Evolutionary conservation across 1,140 invertebrate species (phyloP).

Genomic region (Brachionus plicatilis): DNA sequence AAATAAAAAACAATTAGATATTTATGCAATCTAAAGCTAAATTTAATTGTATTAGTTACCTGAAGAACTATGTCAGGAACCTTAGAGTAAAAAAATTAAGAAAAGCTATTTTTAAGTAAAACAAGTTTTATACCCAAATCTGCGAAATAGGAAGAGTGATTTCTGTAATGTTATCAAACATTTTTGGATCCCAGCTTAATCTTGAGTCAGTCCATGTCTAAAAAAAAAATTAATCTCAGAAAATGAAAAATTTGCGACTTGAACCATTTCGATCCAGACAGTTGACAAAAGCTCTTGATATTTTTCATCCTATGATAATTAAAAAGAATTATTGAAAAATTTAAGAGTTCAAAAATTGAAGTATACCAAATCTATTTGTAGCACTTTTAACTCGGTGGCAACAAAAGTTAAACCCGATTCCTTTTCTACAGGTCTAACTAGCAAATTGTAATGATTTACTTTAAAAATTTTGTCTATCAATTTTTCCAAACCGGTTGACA

Average conservation of each 20-base stretch:
- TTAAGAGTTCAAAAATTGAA: not conserved
- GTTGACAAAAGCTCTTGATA: slow-evolving; percentile 39
- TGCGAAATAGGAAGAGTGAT: slow-evolving; percentile 35
- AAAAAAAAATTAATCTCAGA: not conserved
- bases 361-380: slow-evolving; percentile 33
- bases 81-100: not conserved
- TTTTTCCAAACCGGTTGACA: slow-evolving; percentile 10
- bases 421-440: slow-evolving; percentile 35
- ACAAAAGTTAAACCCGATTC: slow-evolving; percentile 13
- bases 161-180: slow-evolving; percentile 38
- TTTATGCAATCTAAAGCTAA: not conserved
- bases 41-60: slow-evolving; percentile 12
- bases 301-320: slow-evolving; percentile 16
- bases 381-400: slow-evolving; percentile 22
- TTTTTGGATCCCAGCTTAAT: not conserved
- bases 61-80: slow-evolving; percentile 39
- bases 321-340: not conserved
- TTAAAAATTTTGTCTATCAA: slow-evolving; percentile 24
- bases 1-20: not conserved
- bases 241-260: not conserved
- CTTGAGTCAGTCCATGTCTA: slow-evolving; percentile 27
- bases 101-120: not conserved
- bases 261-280: slow-evolving; percentile 38
- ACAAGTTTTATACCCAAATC: not conserved
- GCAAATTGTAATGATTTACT: not conserved